Conservation (phyloP, 2,888 invertebrate species). For the Marronus borbonicus region DNA sequence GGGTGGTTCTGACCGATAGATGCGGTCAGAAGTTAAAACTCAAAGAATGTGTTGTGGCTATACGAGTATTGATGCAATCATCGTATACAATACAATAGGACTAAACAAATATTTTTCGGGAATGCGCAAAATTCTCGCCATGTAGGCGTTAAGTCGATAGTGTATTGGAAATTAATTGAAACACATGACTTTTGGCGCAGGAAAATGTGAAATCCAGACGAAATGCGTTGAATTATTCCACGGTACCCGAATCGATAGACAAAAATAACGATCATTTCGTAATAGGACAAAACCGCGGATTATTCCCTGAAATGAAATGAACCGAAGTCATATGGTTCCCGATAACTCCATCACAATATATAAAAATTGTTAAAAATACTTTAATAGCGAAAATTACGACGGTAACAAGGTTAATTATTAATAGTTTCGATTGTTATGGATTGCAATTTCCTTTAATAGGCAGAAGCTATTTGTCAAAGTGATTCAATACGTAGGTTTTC, state of each 20-base stretch:
- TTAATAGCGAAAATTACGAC: background rate
- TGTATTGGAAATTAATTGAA: background rate
- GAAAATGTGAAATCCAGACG: background rate
- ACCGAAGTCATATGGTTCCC: background rate
- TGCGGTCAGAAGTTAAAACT: no score
- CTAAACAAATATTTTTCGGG: no score
- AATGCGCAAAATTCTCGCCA: no score
- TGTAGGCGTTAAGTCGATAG: background rate
- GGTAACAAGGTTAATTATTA: background rate
- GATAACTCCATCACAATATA: background rate
- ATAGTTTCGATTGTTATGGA: background rate
- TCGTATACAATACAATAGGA: no score
- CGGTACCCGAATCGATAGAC: background rate
- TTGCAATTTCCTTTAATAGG: no score
- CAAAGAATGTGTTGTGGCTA: no score
- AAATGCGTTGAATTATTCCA: background rate
- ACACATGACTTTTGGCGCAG: background rate
- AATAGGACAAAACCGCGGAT: background rate
- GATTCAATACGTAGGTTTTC: no score
- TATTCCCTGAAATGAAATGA: background rate
- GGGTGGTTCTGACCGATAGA: no score
- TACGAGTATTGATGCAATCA: no score
- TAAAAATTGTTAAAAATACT: constrained; percentile 12
- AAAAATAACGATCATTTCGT: background rate
- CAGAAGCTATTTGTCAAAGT: no score